These are phyloP conservation scores for Lydus trimaculatus DNA, from an alignment of 2,888 invertebrate genomes.

Conservation along the genomic window DNA sequence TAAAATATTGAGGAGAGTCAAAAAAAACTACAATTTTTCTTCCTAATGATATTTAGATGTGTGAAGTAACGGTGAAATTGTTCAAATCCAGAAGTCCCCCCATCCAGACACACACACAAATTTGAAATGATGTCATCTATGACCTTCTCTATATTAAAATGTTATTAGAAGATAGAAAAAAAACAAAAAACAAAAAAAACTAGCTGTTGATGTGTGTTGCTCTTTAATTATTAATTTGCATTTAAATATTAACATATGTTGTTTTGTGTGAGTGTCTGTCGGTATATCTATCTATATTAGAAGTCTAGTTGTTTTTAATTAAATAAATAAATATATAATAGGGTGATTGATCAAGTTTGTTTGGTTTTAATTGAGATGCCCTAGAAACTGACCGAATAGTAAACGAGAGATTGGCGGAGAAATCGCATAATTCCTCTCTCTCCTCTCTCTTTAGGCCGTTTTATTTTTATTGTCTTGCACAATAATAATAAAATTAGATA, in stretches of 20 bases:
- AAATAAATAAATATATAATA: background rate
- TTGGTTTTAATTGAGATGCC: background rate
- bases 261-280: no score
- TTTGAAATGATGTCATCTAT: slow-evolving; percentile 33
- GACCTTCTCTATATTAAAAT: background rate
- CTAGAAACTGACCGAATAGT: background rate
- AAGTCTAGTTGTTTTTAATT: background rate
- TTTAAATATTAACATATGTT: background rate
- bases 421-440: background rate
- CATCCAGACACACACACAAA: slow-evolving; percentile 25
- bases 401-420: background rate
- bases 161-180: background rate
- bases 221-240: slow-evolving; percentile 1
- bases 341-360: background rate
- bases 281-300: background rate
- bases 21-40: background rate
- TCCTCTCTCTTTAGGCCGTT: background rate
- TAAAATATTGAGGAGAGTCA: no score
- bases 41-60: no score
- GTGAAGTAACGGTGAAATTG: background rate
- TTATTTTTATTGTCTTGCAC: background rate
- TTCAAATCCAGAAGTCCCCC: slow-evolving; percentile 8
- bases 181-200: no score
- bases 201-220: background rate
- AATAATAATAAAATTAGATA: background rate